Evolutionary conservation across 1,140 invertebrate genomes (phyloP), one percentile per base, ranked within the genome.

Genomic region (Drosophila quadrilineata): DNA sequence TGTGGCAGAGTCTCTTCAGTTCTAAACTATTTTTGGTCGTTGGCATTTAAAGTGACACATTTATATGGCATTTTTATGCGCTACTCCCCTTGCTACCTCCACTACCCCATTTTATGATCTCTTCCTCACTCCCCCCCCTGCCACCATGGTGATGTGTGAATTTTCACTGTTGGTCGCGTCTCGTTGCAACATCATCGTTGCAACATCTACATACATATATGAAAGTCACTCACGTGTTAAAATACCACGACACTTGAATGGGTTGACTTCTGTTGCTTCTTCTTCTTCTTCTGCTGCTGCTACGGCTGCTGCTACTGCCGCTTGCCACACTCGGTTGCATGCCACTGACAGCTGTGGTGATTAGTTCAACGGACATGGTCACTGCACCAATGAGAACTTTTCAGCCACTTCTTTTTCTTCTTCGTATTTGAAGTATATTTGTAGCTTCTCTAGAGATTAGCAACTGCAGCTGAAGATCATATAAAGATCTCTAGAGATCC

Each of bases 41-140:
- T 85, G 79, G 79, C 79, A 84, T 84, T 84, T 84, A 71, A 79
- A 84, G 79, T 84, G 80, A 79, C 79, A 84, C 79, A 84, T 84
- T 84, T 84, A 75, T 79, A 85, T 84, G 79, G 79, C 54, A 85
- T 71, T 84, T 84, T 84, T 85, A 84, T 84, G 36, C 69, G 79
- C 62, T 41, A 21, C 12, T 6, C 19, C 24, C 17, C 19, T 21
- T 3, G 16, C 8, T 9, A 6, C 16, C 52, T 29, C 19, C 19
- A 17, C 6, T 9, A 28, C 12, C 10, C 31, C 19, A 1, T 12
- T n/a, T n/a, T n/a, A n/a, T n/a, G n/a, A n/a, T n/a, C n/a, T n/a
- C n/a, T n/a, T 10, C 35, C 29, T 4, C 6, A 12, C 21, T 5
- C 16, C 29, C 6, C 28, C 22, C 2, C 10, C 22, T 43, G 21